Evolutionary conservation across 2,113 vertebrate genomes (phyloP).

Genomic region (Lichenostomus cassidix): DNA sequence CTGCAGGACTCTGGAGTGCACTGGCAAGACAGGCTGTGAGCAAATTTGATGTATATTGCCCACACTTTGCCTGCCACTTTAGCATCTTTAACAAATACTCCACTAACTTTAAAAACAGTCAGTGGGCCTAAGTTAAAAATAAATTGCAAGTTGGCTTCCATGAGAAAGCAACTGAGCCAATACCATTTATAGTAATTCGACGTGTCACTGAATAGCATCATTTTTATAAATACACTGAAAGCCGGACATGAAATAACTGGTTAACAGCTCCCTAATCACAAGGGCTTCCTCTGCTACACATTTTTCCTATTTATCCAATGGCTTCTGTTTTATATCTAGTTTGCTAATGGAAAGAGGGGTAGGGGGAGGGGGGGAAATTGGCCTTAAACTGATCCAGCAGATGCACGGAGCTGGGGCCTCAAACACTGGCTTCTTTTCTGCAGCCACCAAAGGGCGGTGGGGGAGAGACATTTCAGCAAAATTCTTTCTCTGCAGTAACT

Average conservation of each 20-base stretch:
- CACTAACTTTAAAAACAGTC: conserved; percentile 31
- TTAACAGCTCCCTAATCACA: conserved; percentile 71
- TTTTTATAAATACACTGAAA: conserved; percentile 69
- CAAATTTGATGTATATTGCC: background rate
- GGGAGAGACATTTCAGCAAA: conserved; percentile 60
- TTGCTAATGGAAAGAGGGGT: conserved; percentile 65
- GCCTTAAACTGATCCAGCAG: conserved; percentile 68
- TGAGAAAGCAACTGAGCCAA: conserved; percentile 38
- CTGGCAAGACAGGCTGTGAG: background rate
- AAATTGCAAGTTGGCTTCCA: conserved; percentile 41
- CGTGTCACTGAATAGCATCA: conserved; percentile 63
- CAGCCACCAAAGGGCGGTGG: conserved; percentile 47
- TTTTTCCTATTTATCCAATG: conserved; percentile 71
- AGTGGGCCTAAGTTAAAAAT: conserved; percentile 29
- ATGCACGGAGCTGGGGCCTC: conserved; percentile 56
- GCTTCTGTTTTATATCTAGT: conserved; percentile 72
- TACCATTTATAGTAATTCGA: conserved; percentile 64
- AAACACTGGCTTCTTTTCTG: conserved; percentile 67
- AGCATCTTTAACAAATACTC: conserved; percentile 15
- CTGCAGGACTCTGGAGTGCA: background rate
- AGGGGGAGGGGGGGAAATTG: background rate
- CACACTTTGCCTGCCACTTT: background rate
- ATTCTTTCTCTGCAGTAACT: conserved; percentile 52
- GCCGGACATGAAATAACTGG: conserved; percentile 70
- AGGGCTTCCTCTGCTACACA: conserved; percentile 69